These are phyloP conservation scores for Crocuta crocuta DNA, from an alignment of 2,113 vertebrate species.

Conservation along the genomic window DNA sequence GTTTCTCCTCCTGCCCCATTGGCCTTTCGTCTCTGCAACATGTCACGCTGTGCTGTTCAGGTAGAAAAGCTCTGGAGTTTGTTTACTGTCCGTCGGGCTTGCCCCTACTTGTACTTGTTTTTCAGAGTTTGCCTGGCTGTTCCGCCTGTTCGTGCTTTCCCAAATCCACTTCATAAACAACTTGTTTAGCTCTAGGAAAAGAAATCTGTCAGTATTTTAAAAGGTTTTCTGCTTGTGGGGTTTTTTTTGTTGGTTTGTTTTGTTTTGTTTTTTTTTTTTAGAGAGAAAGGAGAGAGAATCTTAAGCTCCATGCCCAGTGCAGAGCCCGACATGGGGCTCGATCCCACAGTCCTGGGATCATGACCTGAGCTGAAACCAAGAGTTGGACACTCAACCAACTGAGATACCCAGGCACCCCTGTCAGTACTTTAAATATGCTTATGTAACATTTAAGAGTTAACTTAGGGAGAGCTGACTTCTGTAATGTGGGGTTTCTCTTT, in stretches of 20 bases:
- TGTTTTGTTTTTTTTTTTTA: too few species aligned
- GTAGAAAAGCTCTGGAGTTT: background rate
- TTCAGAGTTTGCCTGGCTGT: background rate
- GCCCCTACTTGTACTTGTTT: background rate
- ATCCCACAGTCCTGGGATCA: too few species aligned
- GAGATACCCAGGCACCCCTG: background rate
- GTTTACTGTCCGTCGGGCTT: background rate
- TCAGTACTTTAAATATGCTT: background rate
- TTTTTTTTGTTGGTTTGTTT: too few species aligned
- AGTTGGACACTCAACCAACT: too few species aligned
- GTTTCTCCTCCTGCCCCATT: background rate
- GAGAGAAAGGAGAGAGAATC: too few species aligned
- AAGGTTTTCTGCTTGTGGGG: too few species aligned
- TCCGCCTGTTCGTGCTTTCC: background rate
- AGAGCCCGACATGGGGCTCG: too few species aligned
- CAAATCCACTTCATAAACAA: background rate
- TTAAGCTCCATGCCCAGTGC: too few species aligned
- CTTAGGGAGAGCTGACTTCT: background rate
- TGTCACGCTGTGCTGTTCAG: rapidly evolving
- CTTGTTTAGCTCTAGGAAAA: background rate
- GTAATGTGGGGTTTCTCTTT: background rate
- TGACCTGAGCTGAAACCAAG: too few species aligned
- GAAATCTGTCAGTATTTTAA: background rate
- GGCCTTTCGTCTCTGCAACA: rapidly evolving
- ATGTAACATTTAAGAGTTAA: background rate